phyloP scores from a whole-genome alignment of 2,797 vertebrate genomes.

The Tympanoctomys barrerae region DNA sequence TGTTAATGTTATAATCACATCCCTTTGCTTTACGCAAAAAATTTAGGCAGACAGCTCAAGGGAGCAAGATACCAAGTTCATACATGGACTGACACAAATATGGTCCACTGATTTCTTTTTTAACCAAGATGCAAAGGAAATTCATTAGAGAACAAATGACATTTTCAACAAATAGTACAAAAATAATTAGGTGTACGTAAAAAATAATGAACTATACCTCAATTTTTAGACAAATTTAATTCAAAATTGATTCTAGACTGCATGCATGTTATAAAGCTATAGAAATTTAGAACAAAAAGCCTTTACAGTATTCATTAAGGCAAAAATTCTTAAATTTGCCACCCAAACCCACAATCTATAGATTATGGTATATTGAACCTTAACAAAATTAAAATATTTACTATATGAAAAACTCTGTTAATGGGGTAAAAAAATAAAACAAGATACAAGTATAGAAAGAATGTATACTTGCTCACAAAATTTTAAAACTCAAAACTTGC shows the following conservation, averaged over 20 bases:
- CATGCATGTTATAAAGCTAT: neutral
- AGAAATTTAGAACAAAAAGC: neutral
- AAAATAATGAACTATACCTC: neutral
- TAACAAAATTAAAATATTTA: slow-evolving; percentile 21
- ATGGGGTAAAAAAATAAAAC: neutral
- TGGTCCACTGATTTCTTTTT: neutral
- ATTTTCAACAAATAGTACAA: neutral
- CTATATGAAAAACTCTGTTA: neutral
- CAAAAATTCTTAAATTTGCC: neutral
- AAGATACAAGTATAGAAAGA: neutral
- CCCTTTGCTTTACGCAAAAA: slow-evolving; percentile 21
- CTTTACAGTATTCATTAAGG: neutral
- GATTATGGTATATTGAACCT: neutral
- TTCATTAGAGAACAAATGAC: neutral
- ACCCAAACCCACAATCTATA: neutral
- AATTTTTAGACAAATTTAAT: neutral
- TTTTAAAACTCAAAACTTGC: neutral
- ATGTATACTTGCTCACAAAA: neutral
- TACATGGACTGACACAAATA: neutral
- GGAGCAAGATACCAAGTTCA: neutral
- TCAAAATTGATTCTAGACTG: neutral
- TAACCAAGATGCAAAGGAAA: neutral
- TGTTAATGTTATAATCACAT: neutral
- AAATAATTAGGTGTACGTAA: neutral
- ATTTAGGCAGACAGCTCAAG: neutral